phyloP scores from a whole-genome alignment of 2,888 invertebrate species.

The Zootermopsis nevadensis region DNA sequence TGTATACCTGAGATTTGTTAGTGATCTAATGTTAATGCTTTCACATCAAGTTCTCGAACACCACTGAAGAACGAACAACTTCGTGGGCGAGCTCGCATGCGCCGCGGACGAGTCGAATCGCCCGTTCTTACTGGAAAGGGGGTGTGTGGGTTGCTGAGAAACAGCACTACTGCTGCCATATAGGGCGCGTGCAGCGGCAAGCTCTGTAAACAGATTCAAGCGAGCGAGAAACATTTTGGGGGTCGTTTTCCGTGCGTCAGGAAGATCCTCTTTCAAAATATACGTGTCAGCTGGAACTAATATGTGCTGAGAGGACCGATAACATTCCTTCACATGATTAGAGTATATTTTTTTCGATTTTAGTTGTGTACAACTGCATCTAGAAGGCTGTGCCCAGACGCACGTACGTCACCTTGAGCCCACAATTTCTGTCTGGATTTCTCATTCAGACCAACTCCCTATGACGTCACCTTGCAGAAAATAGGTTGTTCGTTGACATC shows the following conservation, averaged over 20 bases:
- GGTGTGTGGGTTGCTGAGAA: slow-evolving; percentile 45
- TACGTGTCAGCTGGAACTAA: background rate
- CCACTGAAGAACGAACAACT: slow-evolving; percentile 48
- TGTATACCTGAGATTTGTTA: slow-evolving; percentile 42
- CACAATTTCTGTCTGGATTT: slow-evolving; percentile 41
- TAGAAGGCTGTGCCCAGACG: slow-evolving; percentile 11
- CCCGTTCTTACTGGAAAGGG: slow-evolving; percentile 29
- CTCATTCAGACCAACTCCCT: slow-evolving; percentile 42
- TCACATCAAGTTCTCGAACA: slow-evolving; percentile 50
- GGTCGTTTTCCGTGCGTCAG: slow-evolving; percentile 5
- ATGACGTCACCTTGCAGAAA: slow-evolving; percentile 39
- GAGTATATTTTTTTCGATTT: background rate
- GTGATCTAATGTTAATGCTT: slow-evolving; percentile 33
- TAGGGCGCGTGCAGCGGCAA: slow-evolving; percentile 49
- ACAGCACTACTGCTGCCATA: slow-evolving; percentile 51
- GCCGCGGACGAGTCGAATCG: slow-evolving; percentile 49
- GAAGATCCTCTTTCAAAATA: slow-evolving; percentile 26
- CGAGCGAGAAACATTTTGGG: background rate
- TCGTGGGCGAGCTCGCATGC: slow-evolving; percentile 45
- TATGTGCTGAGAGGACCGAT: background rate
- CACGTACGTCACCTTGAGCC: slow-evolving; percentile 42
- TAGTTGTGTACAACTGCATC: background rate
- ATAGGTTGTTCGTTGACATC: background rate
- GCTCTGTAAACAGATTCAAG: slow-evolving; percentile 49
- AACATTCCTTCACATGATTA: background rate